phyloP scores from a whole-genome alignment of 2,797 vertebrate genomes.

The Danio jaintianensis region DNA sequence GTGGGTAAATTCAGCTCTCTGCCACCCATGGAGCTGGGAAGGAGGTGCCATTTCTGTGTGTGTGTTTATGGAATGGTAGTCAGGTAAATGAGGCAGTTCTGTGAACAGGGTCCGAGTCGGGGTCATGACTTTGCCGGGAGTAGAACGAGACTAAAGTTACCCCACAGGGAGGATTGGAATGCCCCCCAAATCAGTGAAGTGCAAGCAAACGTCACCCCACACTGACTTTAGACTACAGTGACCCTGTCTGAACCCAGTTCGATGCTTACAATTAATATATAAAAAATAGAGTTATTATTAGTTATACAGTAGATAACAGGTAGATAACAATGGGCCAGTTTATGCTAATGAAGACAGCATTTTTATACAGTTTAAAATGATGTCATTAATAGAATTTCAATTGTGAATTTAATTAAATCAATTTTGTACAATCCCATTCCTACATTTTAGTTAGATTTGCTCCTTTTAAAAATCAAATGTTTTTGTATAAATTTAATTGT shows the following conservation, averaged over 20 bases:
- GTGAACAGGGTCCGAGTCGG: slow-evolving; percentile 57
- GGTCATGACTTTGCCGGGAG: slow-evolving; percentile 28
- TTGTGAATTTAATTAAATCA: too few relatives aligned
- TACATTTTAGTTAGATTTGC: too few relatives aligned
- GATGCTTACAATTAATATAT: slow-evolving; percentile 54
- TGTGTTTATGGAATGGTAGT: slow-evolving; percentile 37
- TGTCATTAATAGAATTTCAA: too few relatives aligned
- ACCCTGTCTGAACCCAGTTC: slow-evolving; percentile 63
- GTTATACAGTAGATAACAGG: too few relatives aligned
- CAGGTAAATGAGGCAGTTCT: slow-evolving; percentile 58
- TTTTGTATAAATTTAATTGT: too few relatives aligned
- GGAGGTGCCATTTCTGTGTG: slow-evolving; percentile 31
- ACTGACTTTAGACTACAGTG: slow-evolving; percentile 66
- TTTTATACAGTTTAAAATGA: not conserved
- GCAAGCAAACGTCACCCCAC: slow-evolving; percentile 72
- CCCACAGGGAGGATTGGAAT: slow-evolving; percentile 52
- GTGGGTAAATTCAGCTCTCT: slow-evolving; percentile 34
- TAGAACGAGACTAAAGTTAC: slow-evolving; percentile 16
- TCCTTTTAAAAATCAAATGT: too few relatives aligned
- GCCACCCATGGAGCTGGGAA: slow-evolving; percentile 40
- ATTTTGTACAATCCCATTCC: too few relatives aligned
- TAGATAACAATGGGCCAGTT: not conserved
- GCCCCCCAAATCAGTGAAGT: slow-evolving; percentile 60
- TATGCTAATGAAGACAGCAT: not conserved
- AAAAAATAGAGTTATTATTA: not conserved